Base-by-base conservation (phyloP, 2,113 vertebrate genomes). In the Elgaria multicarinata region DNA sequence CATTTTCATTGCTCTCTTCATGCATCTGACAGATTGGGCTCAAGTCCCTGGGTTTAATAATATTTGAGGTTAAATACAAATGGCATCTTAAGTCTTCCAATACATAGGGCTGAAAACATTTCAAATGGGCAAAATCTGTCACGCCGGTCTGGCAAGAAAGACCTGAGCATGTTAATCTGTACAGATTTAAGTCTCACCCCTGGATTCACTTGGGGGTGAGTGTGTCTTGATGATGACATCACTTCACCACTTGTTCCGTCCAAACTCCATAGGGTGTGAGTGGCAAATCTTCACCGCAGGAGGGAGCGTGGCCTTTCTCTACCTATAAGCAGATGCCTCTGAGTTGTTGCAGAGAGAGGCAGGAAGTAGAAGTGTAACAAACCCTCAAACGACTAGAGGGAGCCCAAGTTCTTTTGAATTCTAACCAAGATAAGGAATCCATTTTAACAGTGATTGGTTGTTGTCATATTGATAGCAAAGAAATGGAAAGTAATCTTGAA, bases 351-450 rank as follows among this genome's bases (percentile, higher is more conserved):
- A 2, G 14, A 2, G 14, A 2, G 10, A 36, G 3, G 31, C 36
- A 71, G 36, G 36, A 44, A 79, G 31, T 31, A 9, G 16, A 33
- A 26, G n/a, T 36, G 53, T 28, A 39, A 67, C 82, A 22, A n/a
- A 50, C 44, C 0, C 6, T 42, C 0, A 0, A 50, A 85, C 91
- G 96, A 93, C 93, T 93, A 96, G 97, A 92, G 96, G 97, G 96
- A 88, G 96, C 95, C 42, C 53, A 89, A 84, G 33, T 83, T 26
- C 36, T 1, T 75, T 31, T 7, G 66, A 20, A n/a, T n/a, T n/a
- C n/a, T n/a, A 31, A 16, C 14, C 66, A 44, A 39, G 66, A 53
- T 36, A 72, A 53, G 14, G 9, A 64, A 31, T 80, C 67, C 66
- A 12, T 36, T 46, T n/a, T 1, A 88, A 83, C 39, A 79, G 12